phyloP scores from a whole-genome alignment of 2,797 vertebrate species.

The Pitangus sulphuratus region DNA sequence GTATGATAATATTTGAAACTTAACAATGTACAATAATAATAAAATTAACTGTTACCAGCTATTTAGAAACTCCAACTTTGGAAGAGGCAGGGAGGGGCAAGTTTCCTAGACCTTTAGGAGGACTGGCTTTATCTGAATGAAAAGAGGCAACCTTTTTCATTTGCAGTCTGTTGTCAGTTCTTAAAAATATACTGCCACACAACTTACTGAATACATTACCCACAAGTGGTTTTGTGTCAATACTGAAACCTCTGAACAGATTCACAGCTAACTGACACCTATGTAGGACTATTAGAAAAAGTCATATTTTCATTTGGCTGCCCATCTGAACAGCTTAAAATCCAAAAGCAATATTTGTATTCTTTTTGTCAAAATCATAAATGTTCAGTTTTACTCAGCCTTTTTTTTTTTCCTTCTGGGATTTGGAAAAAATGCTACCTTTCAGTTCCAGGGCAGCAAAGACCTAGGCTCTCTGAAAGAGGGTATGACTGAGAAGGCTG shows the following conservation, averaged over 20 bases:
- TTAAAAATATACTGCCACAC: background rate
- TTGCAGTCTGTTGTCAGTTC: background rate
- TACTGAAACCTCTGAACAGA: background rate
- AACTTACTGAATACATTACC: background rate
- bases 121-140: background rate
- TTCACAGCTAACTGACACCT: background rate
- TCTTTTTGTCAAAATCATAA: background rate
- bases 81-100: background rate
- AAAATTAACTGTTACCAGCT: background rate
- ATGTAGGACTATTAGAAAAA: background rate
- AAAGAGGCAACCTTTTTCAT: background rate
- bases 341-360: background rate
- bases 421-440: background rate
- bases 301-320: background rate
- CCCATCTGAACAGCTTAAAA: background rate
- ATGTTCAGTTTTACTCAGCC: background rate
- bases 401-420: background rate
- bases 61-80: background rate
- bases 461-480: background rate
- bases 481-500: background rate
- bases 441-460: background rate
- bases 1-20: background rate
- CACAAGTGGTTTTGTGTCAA: background rate
- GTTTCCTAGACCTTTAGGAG: background rate
- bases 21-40: background rate